These are phyloP conservation scores for Pseudochirops cupreus DNA, from an alignment of 2,797 vertebrate genomes.

Conservation along the genomic window DNA sequence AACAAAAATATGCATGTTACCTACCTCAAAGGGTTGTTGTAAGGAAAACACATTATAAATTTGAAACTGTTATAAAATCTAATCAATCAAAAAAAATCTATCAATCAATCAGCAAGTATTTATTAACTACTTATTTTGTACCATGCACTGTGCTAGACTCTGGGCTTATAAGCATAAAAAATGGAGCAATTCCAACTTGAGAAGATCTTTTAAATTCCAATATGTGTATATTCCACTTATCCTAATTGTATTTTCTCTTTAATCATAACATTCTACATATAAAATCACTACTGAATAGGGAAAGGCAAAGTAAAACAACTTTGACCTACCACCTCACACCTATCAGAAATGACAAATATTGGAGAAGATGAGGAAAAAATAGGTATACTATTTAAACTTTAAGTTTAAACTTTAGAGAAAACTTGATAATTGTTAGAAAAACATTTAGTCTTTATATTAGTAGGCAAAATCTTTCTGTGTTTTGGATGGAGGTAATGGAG, in stretches of 20 bases:
- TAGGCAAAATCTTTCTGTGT: background rate
- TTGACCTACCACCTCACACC: too few relatives aligned
- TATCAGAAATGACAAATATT: too few relatives aligned
- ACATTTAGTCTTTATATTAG: background rate
- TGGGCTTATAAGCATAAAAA: background rate
- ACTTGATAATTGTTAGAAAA: background rate
- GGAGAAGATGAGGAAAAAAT: too few relatives aligned
- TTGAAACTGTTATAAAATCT: background rate
- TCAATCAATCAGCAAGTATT: background rate
- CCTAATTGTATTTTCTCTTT: background rate
- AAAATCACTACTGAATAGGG: background rate
- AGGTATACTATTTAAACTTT: too few relatives aligned
- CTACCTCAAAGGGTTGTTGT: background rate
- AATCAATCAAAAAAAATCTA: background rate
- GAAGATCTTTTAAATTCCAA: background rate
- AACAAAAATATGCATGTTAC: background rate
- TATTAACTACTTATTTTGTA: background rate
- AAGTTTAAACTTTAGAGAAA: background rate
- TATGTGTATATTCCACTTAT: background rate
- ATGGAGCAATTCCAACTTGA: background rate
- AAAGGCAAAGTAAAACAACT: too few relatives aligned
- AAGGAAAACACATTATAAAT: background rate
- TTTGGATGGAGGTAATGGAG: background rate
- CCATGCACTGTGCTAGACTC: background rate
- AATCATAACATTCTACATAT: background rate